Conservation (phyloP, 2,797 vertebrate species). For the Gymnocypris eckloni region DNA sequence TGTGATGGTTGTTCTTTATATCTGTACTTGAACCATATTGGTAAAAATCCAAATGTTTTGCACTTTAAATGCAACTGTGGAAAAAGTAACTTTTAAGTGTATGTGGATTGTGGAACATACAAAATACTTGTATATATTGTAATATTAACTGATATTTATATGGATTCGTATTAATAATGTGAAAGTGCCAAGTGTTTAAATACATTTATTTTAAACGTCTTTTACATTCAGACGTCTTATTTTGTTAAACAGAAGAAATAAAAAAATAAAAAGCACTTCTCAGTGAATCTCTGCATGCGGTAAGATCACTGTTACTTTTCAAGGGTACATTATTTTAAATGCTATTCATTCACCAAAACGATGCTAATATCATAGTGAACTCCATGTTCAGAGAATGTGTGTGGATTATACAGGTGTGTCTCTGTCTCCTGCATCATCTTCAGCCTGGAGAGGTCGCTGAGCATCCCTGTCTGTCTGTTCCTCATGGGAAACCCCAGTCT, state of each 20-base stretch:
- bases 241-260: conserved; percentile 23
- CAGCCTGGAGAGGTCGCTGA: not conserved
- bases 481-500: conserved; percentile 29
- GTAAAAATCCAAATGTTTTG: conserved; percentile 30
- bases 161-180: not conserved
- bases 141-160: not conserved
- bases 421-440: conserved; percentile 7
- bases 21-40: not conserved
- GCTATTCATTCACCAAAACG: not conserved
- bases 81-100: not conserved
- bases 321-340: not conserved
- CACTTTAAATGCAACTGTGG: conserved; percentile 12
- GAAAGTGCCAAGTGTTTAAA: not conserved
- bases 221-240: conserved; percentile 33
- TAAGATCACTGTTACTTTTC: not conserved
- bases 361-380: not conserved
- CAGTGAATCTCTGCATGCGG: not conserved
- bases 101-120: conserved; percentile 1
- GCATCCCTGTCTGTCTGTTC: not conserved
- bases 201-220: conserved; percentile 6
- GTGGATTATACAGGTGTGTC: not conserved
- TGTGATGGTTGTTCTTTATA: not conserved
- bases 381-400: not conserved
- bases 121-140: not conserved
- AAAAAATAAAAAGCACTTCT: not conserved